Base-by-base conservation (phyloP, 2,797 vertebrate species). In the Amphiprion clarkii region DNA sequence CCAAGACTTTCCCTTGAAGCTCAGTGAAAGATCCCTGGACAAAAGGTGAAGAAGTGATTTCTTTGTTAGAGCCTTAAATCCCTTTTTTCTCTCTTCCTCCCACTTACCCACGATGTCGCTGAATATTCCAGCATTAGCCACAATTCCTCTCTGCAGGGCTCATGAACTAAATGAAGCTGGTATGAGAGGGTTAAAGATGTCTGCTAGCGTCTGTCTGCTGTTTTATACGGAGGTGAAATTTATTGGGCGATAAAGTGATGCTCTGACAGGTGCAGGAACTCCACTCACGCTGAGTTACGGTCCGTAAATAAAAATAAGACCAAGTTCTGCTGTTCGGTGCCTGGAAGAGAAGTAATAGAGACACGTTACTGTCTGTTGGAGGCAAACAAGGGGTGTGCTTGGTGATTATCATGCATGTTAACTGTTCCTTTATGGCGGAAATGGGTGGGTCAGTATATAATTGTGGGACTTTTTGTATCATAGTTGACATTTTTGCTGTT, bases 1-100 rank as follows among this genome's bases (percentile, higher is more conserved):
- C 69, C 10, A 54, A 76, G 68, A 59, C 62, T 74, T 81, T 60
- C 33, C 76, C 87, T 87, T 87, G 59, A 89, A 84, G 87, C 78
- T 67, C 79, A 89, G 87, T 74, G 83, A 88, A 88, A 89, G 89
- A 69, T 87, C 81, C 42, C 2, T 44, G 21, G 52, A 91, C 88
- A 93, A 90, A 69, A 68, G 88, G 52, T 2, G 13, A 58, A 78
- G 64, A 64, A 87, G 83, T 81, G 67, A 77, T 87, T 86, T 79
- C 84, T 92, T 88, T 91, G 80, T 89, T 74, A 31, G 61, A 71
- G 80, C 48, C 78, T 84, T 88, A 85, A 85, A 84, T 60, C 31
- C 44, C 44, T 52, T 53, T 54, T 74, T 71, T 78, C 67, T 66
- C 54, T 67, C 71, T 67, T 81, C 79, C 79, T 64, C 83, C 84